Conservation (phyloP, 2,113 vertebrate species). For the Platichthys flesus region DNA sequence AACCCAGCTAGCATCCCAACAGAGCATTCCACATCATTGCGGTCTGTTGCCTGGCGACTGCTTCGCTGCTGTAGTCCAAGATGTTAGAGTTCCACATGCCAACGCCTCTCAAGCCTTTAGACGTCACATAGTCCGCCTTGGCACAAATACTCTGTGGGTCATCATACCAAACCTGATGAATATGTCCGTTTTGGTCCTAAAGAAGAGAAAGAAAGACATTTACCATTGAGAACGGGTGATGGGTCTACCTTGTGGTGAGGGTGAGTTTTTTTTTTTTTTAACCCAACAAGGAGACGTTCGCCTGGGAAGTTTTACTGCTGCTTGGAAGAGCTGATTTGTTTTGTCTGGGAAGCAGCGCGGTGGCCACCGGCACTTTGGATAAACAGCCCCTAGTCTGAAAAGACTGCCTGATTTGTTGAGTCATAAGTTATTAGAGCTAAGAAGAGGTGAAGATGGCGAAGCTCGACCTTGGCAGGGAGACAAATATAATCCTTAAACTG, state of each 20-base stretch:
- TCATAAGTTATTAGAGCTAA: not conserved
- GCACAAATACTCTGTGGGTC: slow-evolving; percentile 89
- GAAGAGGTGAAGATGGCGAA: not conserved
- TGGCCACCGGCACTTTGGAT: not conserved
- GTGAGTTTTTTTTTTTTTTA: not conserved
- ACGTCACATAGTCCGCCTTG: slow-evolving; percentile 84
- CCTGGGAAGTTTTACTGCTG: slow-evolving; percentile 17
- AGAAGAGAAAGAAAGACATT: not conserved
- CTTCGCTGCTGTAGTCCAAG: slow-evolving; percentile 87
- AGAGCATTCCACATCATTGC: slow-evolving; percentile 91
- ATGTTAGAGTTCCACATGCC: slow-evolving; percentile 96
- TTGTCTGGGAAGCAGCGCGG: slow-evolving; percentile 4
- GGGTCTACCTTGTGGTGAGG: too few species aligned
- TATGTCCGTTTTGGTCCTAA: slow-evolving; percentile 83
- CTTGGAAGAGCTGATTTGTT: slow-evolving; percentile 1
- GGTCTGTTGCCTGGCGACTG: slow-evolving; percentile 84
- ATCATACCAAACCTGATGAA: slow-evolving; percentile 97
- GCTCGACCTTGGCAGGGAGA: not conserved
- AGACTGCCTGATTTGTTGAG: slow-evolving; percentile 13
- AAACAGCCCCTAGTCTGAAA: not conserved
- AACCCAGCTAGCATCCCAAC: slow-evolving; percentile 64
- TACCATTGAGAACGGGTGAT: not conserved
- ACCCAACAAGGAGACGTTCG: not conserved
- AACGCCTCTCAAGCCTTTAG: slow-evolving; percentile 86
- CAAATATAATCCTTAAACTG: not conserved